Evolutionary conservation across 1,140 invertebrate species (phyloP).

Genomic region (Drosophila lini): DNA sequence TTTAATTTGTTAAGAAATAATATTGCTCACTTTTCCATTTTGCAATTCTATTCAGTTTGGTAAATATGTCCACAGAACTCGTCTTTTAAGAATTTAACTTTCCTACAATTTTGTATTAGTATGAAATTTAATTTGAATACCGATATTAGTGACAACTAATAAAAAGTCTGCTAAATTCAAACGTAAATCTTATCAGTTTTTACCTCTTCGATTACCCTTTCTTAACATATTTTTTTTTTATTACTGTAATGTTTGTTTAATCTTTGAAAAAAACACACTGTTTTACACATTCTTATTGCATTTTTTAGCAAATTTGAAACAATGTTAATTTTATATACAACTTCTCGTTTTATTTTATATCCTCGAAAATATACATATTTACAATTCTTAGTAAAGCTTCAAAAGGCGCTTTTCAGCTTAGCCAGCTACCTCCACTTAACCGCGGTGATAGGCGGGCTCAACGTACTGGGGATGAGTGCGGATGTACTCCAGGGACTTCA

Average conservation of each 20-base stretch:
- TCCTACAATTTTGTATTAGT: background rate
- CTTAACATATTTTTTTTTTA: background rate
- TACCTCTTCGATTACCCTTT: background rate
- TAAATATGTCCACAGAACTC: background rate
- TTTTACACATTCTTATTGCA: background rate
- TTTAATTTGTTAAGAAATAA: background rate
- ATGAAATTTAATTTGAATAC: background rate
- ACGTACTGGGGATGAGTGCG: conserved; percentile 84
- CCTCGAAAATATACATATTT: conserved; percentile 22
- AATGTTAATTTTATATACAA: background rate
- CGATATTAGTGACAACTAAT: conserved; percentile 6
- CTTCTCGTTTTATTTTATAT: conserved; percentile 22
- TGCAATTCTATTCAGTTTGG: background rate
- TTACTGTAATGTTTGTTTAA: background rate
- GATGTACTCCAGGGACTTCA: conserved; percentile 87
- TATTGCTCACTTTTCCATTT: background rate
- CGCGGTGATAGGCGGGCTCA: conserved; percentile 16
- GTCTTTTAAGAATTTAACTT: background rate
- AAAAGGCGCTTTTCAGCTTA: background rate
- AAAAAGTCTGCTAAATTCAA: background rate
- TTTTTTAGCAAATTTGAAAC: background rate
- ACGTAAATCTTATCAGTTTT: no score
- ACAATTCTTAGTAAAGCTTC: conserved; percentile 19
- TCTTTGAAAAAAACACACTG: background rate
- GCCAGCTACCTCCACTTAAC: background rate